Conservation (phyloP, 2,888 invertebrate genomes). For the Epinotia brunnichana region DNA sequence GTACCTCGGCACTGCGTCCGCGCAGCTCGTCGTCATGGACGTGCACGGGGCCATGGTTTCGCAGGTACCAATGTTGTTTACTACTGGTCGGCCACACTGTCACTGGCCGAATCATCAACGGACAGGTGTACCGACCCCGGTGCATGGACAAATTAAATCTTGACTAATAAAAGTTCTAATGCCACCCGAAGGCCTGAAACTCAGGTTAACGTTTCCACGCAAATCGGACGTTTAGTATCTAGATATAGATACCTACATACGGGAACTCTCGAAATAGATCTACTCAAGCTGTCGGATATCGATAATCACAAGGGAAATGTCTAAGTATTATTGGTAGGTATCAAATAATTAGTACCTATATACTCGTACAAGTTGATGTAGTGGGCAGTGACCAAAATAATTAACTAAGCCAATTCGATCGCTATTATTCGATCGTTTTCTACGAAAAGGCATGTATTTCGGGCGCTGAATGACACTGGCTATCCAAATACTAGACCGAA, state of each 20-base stretch:
- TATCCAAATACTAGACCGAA: slow-evolving; percentile 19
- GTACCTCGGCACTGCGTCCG: slow-evolving; percentile 97
- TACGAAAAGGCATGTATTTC: slow-evolving; percentile 4
- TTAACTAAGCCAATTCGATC: background rate
- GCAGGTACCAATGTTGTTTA: slow-evolving; percentile 81
- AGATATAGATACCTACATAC: too few relatives aligned
- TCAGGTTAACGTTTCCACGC: too few relatives aligned
- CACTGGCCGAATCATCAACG: slow-evolving; percentile 80
- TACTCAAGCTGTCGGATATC: too few relatives aligned
- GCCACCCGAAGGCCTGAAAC: too few relatives aligned
- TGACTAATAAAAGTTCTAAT: too few relatives aligned
- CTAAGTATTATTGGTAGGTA: background rate
- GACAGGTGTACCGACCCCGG: slow-evolving; percentile 98
- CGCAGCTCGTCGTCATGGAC: slow-evolving; percentile 98
- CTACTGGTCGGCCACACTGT: slow-evolving; percentile 5
- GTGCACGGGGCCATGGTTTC: slow-evolving; percentile 98
- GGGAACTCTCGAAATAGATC: too few relatives aligned
- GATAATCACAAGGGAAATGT: background rate
- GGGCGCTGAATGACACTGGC: background rate
- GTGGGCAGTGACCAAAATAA: background rate
- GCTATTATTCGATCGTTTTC: slow-evolving; percentile 10
- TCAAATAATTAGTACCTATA: background rate
- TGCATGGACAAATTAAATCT: too few relatives aligned
- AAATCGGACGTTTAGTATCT: too few relatives aligned
- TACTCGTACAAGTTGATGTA: background rate